Evolutionary conservation across 2,888 invertebrate genomes (phyloP).

Genomic region (Aphrophora alni): DNA sequence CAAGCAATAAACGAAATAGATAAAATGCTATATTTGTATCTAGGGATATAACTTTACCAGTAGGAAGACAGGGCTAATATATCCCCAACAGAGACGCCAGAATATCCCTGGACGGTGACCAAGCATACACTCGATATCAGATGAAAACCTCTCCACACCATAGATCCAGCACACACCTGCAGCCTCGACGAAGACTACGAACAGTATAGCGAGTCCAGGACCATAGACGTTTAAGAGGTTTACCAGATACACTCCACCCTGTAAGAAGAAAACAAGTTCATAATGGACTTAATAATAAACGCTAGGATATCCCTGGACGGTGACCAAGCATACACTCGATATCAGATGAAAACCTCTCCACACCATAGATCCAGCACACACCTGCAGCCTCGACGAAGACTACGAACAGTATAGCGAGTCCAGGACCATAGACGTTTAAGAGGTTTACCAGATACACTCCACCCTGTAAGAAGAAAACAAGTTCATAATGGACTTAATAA

Average conservation of each 20-base stretch:
- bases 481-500: no score
- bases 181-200: conserved; percentile 90
- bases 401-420: conserved; percentile 85
- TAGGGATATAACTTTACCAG: conserved; percentile 64
- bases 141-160: conserved; percentile 80
- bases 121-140: conserved; percentile 83
- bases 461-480: no score
- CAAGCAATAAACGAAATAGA: no score
- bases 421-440: conserved; percentile 87
- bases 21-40: no score
- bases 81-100: conserved; percentile 87
- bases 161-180: conserved; percentile 92
- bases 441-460: conserved; percentile 87
- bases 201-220: conserved; percentile 84
- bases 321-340: conserved; percentile 84
- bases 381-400: conserved; percentile 91
- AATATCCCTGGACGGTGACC: conserved; percentile 78
- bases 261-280: no score
- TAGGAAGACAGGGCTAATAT: conserved; percentile 84
- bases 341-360: conserved; percentile 79
- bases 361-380: conserved; percentile 90
- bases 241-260: conserved; percentile 89
- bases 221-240: conserved; percentile 88
- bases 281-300: no score
- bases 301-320: conserved; percentile 79